Evolutionary conservation across 2,888 invertebrate genomes (phyloP).

Genomic region (Protodeltote pygarga): DNA sequence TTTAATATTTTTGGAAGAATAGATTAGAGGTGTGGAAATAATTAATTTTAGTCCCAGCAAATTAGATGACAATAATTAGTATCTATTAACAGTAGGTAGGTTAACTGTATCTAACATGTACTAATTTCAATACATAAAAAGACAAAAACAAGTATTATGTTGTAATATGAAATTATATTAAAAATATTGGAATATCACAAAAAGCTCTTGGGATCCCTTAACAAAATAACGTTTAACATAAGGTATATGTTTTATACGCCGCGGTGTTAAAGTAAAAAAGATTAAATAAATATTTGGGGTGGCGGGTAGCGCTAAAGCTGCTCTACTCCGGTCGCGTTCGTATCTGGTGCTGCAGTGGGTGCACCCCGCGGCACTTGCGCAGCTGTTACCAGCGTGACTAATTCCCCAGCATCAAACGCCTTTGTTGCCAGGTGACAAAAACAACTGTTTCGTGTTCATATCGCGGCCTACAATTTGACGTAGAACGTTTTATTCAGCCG

Average conservation of each 20-base stretch:
- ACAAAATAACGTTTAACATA: neutral
- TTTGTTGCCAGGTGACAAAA: conserved; percentile 59
- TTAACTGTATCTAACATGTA: too few relatives aligned
- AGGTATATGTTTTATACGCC: neutral
- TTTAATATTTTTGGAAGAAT: too few relatives aligned
- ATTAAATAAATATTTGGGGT: conserved; percentile 19
- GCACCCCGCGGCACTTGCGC: conserved; percentile 41
- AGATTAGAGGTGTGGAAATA: too few relatives aligned
- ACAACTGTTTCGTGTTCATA: conserved; percentile 58
- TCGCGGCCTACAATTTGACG: conserved; percentile 56
- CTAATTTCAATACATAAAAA: neutral
- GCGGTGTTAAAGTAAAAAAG: neutral
- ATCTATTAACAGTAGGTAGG: too few relatives aligned
- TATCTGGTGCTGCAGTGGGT: conserved; percentile 1
- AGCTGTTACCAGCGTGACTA: conserved; percentile 53
- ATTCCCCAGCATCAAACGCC: conserved; percentile 53
- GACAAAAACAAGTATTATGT: neutral
- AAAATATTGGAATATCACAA: neutral
- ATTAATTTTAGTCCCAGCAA: too few relatives aligned
- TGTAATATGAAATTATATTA: neutral
- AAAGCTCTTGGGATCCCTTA: conserved; percentile 3
- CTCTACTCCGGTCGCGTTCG: conserved; percentile 39
- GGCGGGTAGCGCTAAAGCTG: conserved; percentile 39
- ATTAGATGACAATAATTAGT: too few relatives aligned
- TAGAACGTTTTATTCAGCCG: conserved; percentile 53